Evolutionary conservation across 2,888 invertebrate species (phyloP).

Genomic region (Schrankia costaestrigalis): DNA sequence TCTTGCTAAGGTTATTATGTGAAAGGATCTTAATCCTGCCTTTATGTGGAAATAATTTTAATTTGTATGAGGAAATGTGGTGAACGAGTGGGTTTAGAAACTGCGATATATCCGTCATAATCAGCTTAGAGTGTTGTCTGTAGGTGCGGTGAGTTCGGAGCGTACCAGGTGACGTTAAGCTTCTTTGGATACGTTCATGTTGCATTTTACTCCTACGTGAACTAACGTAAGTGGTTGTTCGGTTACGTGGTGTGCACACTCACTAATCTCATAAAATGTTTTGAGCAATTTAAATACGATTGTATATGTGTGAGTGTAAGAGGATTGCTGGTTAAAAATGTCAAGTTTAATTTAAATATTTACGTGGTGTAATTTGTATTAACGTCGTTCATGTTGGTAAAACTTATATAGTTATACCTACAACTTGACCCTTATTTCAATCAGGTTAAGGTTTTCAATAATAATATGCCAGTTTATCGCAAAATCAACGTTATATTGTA

Average conservation of each 20-base stretch:
- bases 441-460: no score
- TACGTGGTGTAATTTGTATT: no score
- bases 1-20: no score
- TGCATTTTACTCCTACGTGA: constrained; percentile 39
- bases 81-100: constrained; percentile 18
- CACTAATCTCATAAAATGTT: constrained; percentile 7
- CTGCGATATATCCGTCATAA: constrained; percentile 46
- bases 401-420: no score
- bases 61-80: constrained; percentile 9
- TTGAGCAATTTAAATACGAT: neutral
- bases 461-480: no score
- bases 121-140: constrained; percentile 59
- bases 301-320: no score
- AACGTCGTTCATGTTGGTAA: no score
- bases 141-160: constrained; percentile 36
- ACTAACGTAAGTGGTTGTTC: constrained; percentile 13
- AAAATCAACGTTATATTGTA: no score
- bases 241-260: constrained; percentile 7
- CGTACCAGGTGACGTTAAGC: constrained; percentile 55
- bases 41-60: constrained; percentile 8
- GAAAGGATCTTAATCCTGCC: constrained; percentile 3
- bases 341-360: no score
- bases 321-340: no score
- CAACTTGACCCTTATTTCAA: no score
- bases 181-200: constrained; percentile 44